These are phyloP conservation scores for Schizaphis graminum DNA, from an alignment of 2,888 invertebrate genomes.

Conservation along the genomic window DNA sequence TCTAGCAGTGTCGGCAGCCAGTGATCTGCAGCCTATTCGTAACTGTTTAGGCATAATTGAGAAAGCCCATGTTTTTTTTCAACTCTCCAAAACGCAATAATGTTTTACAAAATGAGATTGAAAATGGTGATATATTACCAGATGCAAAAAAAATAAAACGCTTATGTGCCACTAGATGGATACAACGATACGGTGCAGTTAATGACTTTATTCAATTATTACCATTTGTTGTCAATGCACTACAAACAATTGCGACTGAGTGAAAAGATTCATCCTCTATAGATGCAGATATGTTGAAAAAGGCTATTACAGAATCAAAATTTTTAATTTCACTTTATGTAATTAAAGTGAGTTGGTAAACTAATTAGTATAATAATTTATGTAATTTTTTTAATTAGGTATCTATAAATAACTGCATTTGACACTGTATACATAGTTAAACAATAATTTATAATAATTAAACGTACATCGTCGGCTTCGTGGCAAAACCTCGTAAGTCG, in stretches of 20 bases:
- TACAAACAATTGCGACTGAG: not conserved
- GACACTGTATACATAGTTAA: not conserved
- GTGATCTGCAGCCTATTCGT: not conserved
- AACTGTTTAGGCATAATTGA: not conserved
- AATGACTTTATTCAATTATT: conserved; percentile 20
- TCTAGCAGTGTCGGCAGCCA: not conserved
- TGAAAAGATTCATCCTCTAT: conserved; percentile 25
- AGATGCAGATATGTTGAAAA: not conserved
- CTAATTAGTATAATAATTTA: conserved; percentile 3
- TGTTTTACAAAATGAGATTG: conserved; percentile 5
- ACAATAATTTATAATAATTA: not conserved
- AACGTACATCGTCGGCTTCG: too few species aligned
- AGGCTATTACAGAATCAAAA: conserved; percentile 21
- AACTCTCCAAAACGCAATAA: not conserved
- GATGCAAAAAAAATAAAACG: not conserved
- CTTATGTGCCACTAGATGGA: conserved; percentile 18
- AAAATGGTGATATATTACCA: not conserved
- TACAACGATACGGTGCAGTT: conserved; percentile 24
- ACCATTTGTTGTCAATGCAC: not conserved
- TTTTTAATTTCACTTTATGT: conserved; percentile 21
- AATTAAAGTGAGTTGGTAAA: not conserved
- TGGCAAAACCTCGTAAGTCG: too few species aligned
- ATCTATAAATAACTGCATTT: not conserved
- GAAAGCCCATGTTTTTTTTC: not conserved
- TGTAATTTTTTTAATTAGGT: not conserved